Base-by-base conservation (phyloP, 2,888 invertebrate genomes). In the Zygogramma bicolorata region DNA sequence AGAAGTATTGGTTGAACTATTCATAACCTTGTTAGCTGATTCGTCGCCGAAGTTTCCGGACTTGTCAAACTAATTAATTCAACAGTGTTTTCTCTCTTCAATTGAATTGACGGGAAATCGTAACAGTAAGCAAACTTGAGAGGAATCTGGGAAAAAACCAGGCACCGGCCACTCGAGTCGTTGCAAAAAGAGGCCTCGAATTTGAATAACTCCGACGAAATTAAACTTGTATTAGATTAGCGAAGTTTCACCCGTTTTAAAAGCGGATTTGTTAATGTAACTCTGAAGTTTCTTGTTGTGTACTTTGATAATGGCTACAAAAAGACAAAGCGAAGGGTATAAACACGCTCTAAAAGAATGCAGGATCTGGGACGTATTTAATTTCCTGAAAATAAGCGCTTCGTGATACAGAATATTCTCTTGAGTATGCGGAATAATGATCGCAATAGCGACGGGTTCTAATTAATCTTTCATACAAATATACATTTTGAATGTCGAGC, bases 221-320 rank as follows among this genome's bases (percentile, higher is more conserved):
- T 78, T 78, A 78, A 77, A 77, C 73, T 77, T 77, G 71, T 70
- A 76, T 77, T 78, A 78, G 73, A 78, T 78, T 78, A 76, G 72
- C 71, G 69, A 77, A 77, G 76, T 78, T 78, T 75, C 71, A 13
- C 67, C 62, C 68, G 63, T 72, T 61, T 68, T 59, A 25, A 70
- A 70, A 65, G 70, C 65, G 46, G 65, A 29, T 40, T 58, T 65
- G 70, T 7, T 70, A 70, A 70, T 70, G 58, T 46, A 25, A 46
- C 40, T 22, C 20, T 59, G 65, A 57, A 70, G 70, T 70, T 65
- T 63, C 65, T 59, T 63, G 31, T 69, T 70, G 70, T 70, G 59
- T 57, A 70, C 38, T 70, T 70, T 57, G 57, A 69, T 69, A 65
- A 70, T 70, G 42, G 70, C 63, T 69, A 20, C 31, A 63, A 42